phyloP scores from a whole-genome alignment of 2,888 invertebrate species.

The Panopea generosa region DNA sequence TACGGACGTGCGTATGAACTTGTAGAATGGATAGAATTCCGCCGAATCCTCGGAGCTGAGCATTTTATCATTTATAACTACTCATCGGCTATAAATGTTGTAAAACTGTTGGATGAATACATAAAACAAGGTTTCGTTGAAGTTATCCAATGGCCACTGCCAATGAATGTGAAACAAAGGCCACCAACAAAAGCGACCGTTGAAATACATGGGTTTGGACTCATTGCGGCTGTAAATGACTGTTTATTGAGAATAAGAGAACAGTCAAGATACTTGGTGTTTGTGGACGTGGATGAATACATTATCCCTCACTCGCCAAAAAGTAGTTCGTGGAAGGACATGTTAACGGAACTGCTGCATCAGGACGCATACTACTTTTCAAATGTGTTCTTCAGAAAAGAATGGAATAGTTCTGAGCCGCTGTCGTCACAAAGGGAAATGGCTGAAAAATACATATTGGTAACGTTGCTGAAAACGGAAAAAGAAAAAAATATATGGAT shows the following conservation, averaged over 20 bases:
- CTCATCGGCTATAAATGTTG: constrained; percentile 69
- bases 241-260: constrained; percentile 79
- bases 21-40: constrained; percentile 82
- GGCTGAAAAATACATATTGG: constrained; percentile 61
- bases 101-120: constrained; percentile 71
- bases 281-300: constrained; percentile 82
- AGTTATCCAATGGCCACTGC: constrained; percentile 78
- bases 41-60: constrained; percentile 78
- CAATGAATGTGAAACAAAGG: constrained; percentile 67
- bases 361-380: constrained; percentile 9
- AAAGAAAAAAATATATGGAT: constrained; percentile 64
- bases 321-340: constrained; percentile 22
- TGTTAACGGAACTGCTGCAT: neutral
- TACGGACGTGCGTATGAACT: constrained; percentile 70
- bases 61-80: constrained; percentile 79
- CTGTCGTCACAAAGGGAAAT: constrained; percentile 2
- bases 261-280: constrained; percentile 73
- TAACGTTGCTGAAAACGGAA: constrained; percentile 64
- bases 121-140: constrained; percentile 66
- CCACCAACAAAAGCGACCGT: constrained; percentile 10
- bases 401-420: neutral
- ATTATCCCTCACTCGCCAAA: constrained; percentile 73
- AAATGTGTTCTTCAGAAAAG: constrained; percentile 14
- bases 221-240: constrained; percentile 81
- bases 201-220: constrained; percentile 82